These are phyloP conservation scores for Cosmia trapezina DNA, from an alignment of 2,888 invertebrate species.

Conservation along the genomic window DNA sequence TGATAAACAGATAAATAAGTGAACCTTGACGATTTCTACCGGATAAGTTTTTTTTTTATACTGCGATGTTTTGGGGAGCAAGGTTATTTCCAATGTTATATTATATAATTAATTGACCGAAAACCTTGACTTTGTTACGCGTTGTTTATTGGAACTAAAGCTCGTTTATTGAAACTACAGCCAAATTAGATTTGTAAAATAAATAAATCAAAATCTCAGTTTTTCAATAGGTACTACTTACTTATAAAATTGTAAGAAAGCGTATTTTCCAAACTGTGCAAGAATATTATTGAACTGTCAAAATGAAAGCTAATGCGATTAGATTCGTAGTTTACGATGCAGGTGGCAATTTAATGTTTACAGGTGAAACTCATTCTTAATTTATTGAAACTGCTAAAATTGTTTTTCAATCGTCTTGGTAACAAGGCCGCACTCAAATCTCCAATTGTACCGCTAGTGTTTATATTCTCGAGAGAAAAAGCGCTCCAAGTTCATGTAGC, in stretches of 20 bases:
- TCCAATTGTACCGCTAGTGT: not conserved
- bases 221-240: too few relatives aligned
- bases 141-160: not conserved
- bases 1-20: not conserved
- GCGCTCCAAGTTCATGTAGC: not conserved
- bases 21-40: not conserved
- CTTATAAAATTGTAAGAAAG: not conserved
- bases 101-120: not conserved
- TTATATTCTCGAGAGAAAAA: not conserved
- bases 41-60: conserved; percentile 1
- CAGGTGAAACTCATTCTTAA: not conserved
- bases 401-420: not conserved
- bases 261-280: not conserved
- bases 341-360: not conserved
- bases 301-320: not conserved
- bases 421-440: not conserved
- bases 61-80: not conserved
- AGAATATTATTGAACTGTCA: not conserved
- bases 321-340: not conserved
- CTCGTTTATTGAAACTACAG: not conserved
- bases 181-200: not conserved
- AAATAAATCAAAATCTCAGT: too few relatives aligned
- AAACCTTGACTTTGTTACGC: conserved; percentile 7
- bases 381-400: not conserved
- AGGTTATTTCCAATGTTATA: conserved; percentile 16